Base-by-base conservation (phyloP, 2,797 vertebrate genomes). In the Nannoperca australis region DNA sequence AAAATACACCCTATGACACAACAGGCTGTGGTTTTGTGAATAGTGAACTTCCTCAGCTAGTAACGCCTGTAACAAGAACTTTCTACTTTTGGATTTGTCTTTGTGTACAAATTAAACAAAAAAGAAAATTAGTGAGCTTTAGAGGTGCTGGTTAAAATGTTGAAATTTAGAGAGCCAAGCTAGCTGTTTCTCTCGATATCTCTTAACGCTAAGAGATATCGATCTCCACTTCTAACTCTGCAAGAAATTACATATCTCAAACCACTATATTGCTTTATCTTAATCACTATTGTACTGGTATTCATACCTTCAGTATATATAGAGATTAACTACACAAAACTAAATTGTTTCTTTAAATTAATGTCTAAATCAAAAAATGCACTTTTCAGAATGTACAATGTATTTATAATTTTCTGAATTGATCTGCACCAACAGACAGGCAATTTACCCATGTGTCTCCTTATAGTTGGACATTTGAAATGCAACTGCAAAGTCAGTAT, bases 341-440 rank as follows among this genome's bases (percentile, higher is more conserved):
- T 38, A 38, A 38, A 34, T 12, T 3, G 12, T 56, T n/a, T 69
- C 12, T 30, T 60, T 0, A 11, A 13, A 0, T 22, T 61, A 8
- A 60, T 45, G 40, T 10, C 36, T 38, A 55, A 47, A 61, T 32
- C 47, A 30, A 51, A 51, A 63, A 53, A 53, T 59, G 22, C 15
- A 27, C 42, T n/a, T 49, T n/a, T n/a, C 27, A 58, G 11, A 66
- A 68, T 47, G 20, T 56, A 59, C 45, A 47, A 22, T 22, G 49
- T 47, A 32, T 36, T 63, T 14, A 4, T 32, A 0, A 76, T 1
- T 22, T 32, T n/a, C 7, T 30, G 2, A 20, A 34, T 5, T n/a
- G 27, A 17, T 15, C 49, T 24, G 24, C 36, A 12, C 10, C 10
- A 34, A 49, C 68, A 47, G 32, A 60, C 9, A 18, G 40, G 14